phyloP scores from a whole-genome alignment of 2,113 vertebrate genomes.

The Phocoena phocoena region DNA sequence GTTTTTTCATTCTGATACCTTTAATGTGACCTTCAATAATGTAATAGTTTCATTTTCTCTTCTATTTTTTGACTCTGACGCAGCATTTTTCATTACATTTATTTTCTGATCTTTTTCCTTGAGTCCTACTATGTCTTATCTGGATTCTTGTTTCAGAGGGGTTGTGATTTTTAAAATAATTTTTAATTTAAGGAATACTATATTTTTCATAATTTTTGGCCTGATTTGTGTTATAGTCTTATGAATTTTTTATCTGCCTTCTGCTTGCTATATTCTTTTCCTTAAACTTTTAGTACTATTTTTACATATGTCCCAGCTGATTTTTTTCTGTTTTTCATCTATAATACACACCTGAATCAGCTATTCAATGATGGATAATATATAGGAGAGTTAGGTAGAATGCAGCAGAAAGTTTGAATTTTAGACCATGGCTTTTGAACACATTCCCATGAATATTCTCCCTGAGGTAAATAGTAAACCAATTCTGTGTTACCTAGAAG shows the following conservation, averaged over 20 bases:
- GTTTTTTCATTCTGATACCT: neutral
- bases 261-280: neutral
- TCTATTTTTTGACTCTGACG: neutral
- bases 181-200: neutral
- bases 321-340: neutral
- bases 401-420: neutral
- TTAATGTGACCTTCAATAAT: neutral
- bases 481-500: neutral
- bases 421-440: neutral
- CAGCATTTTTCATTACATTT: neutral
- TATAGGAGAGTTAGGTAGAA: neutral
- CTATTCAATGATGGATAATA: neutral
- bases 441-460: neutral
- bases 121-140: neutral
- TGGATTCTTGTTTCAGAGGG: neutral
- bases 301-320: neutral
- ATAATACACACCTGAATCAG: neutral
- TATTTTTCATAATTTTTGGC: neutral
- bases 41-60: neutral
- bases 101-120: constrained; percentile 16
- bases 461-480: neutral
- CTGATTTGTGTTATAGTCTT: neutral
- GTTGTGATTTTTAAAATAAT: neutral
- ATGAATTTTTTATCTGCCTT: neutral
- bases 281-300: neutral